Evolutionary conservation across 2,888 invertebrate species (phyloP).

Genomic region (Hemistola chrysoprasaria): DNA sequence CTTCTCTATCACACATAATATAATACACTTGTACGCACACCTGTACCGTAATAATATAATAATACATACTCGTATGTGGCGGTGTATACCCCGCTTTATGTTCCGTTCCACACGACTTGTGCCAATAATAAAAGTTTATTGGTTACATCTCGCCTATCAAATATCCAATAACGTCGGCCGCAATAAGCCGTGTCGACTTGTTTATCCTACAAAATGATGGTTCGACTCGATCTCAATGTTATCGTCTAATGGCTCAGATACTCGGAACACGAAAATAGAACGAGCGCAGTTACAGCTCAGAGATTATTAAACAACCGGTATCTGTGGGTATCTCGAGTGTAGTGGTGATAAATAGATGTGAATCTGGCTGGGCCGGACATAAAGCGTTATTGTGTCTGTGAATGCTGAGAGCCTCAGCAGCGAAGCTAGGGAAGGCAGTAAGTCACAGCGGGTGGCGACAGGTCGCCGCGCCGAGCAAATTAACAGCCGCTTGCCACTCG

Average conservation of each 20-base stretch:
- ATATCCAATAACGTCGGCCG: constrained; percentile 62
- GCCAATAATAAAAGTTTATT: constrained; percentile 70
- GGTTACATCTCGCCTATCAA: constrained; percentile 66
- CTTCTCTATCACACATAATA: constrained; percentile 30
- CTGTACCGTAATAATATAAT: constrained; percentile 19
- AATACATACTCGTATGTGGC: constrained; percentile 28
- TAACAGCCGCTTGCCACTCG: constrained; percentile 76
- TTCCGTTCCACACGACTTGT: constrained; percentile 54
- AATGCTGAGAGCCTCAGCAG: constrained; percentile 3
- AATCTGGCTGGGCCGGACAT: constrained; percentile 39
- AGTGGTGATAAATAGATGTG: constrained; percentile 49
- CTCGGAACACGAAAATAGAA: constrained; percentile 40
- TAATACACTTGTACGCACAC: constrained; percentile 26
- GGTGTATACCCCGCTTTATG: constrained; percentile 40
- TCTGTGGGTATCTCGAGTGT: constrained; percentile 36
- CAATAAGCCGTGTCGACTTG: constrained; percentile 56
- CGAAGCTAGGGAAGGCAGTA: constrained; percentile 46
- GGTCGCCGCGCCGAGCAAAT: constrained; percentile 71
- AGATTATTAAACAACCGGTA: constrained; percentile 43
- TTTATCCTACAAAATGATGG: constrained; percentile 50
- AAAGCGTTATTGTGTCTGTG: constrained; percentile 45
- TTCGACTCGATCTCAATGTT: constrained; percentile 47
- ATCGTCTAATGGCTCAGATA: constrained; percentile 45
- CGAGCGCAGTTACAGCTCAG: constrained; percentile 35
- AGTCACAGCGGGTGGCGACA: constrained; percentile 78